Percentiles rank a stretch among this genome's conserved stretches.
Evolutionary conservation across 2,888 invertebrate genomes (phyloP).

Genomic region (Lathronympha strigana): DNA sequence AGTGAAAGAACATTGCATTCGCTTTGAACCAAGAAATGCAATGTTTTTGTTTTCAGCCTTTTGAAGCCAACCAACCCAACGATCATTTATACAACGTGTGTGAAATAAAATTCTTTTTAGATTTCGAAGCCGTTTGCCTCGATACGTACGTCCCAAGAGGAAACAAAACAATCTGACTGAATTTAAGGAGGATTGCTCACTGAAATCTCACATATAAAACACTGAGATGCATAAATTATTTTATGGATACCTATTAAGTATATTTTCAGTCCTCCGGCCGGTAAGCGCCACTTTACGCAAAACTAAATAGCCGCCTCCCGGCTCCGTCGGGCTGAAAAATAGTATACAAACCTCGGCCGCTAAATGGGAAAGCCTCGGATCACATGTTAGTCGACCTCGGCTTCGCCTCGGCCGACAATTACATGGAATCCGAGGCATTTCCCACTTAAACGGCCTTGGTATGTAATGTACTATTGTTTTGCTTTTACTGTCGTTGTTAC

Average conservation of each 20-base stretch:
- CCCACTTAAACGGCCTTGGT: too few species aligned
- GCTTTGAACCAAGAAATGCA: not conserved
- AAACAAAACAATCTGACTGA: constrained; percentile 33
- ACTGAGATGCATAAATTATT: constrained; percentile 21
- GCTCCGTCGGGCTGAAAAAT: too few species aligned
- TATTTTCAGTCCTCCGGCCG: too few species aligned
- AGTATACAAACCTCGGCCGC: too few species aligned
- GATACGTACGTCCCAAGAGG: constrained; percentile 30
- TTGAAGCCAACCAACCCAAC: constrained; percentile 10
- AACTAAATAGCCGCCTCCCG: too few species aligned
- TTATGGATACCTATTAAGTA: constrained; percentile 16
- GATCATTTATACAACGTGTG: constrained; percentile 28
- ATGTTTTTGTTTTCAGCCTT: constrained; percentile 8
- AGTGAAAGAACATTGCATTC: not conserved
- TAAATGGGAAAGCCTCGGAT: too few species aligned
- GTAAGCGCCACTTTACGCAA: too few species aligned
- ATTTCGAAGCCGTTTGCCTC: constrained; percentile 27
- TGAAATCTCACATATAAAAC: constrained; percentile 15
- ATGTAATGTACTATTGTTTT: too few species aligned
- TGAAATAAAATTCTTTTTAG: constrained; percentile 33
- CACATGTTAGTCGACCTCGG: too few species aligned
- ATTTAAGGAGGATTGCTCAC: constrained; percentile 19
- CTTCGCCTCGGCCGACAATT: too few species aligned
- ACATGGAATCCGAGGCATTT: too few species aligned
- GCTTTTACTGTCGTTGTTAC: constrained; percentile 5